These are phyloP conservation scores for Thelaira solivaga DNA, from an alignment of 2,888 invertebrate species.

Conservation along the genomic window DNA sequence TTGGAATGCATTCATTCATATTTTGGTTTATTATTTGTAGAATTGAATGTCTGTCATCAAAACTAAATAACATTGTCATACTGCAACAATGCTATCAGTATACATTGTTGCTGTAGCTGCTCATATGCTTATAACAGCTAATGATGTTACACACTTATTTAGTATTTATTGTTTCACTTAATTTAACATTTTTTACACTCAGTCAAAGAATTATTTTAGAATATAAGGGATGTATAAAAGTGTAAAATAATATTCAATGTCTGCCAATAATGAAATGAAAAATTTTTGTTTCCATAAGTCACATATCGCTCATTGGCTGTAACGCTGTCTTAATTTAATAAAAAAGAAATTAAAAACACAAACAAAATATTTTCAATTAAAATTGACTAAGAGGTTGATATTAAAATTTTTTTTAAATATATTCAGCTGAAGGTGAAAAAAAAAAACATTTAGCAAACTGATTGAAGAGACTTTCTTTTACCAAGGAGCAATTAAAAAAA, in stretches of 20 bases:
- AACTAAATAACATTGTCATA: slow-evolving; percentile 7
- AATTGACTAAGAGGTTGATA: too few species aligned
- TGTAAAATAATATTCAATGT: slow-evolving; percentile 35
- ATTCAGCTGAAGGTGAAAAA: too few species aligned
- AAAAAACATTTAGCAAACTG: too few species aligned
- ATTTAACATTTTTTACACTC: background rate
- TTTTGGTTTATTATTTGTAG: slow-evolving; percentile 36
- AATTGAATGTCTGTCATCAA: slow-evolving; percentile 39
- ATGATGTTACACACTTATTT: slow-evolving; percentile 9
- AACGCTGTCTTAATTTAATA: too few species aligned
- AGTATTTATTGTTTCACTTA: slow-evolving; percentile 13
- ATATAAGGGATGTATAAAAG: too few species aligned
- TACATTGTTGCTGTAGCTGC: slow-evolving; percentile 23
- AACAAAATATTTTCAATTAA: too few species aligned
- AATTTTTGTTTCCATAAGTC: too few species aligned
- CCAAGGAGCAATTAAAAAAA: too few species aligned
- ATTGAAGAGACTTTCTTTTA: too few species aligned
- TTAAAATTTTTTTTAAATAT: too few species aligned
- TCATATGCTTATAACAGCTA: background rate
- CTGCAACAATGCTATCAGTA: slow-evolving; percentile 48
- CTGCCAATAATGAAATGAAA: background rate
- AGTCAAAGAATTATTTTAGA: slow-evolving; percentile 10
- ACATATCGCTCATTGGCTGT: too few species aligned
- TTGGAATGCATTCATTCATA: slow-evolving; percentile 28
- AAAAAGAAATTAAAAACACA: too few species aligned